Percentiles rank a stretch among this genome's conserved stretches.
phyloP scores from a whole-genome alignment of 64 coral and sea anemone species.

The Stylophora pistillata region DNA sequence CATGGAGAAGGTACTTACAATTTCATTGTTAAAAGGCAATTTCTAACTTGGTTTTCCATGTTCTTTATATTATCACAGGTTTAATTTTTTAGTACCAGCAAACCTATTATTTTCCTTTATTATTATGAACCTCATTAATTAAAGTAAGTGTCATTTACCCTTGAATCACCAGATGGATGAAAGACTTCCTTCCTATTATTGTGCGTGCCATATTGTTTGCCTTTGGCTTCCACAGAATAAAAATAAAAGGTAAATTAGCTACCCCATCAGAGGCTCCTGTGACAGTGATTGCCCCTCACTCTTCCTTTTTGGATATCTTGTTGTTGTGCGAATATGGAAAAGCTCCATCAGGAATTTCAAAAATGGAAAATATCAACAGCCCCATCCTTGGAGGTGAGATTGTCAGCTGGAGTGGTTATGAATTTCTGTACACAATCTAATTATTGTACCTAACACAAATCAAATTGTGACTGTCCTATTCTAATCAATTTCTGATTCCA shows the following conservation, averaged over 20 bases:
- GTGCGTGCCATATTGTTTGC: constrained; percentile 37
- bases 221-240: constrained; percentile 37
- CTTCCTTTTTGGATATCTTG: constrained; percentile 59
- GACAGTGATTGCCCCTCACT: constrained; percentile 57
- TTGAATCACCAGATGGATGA: constrained; percentile 29
- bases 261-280: constrained; percentile 40
- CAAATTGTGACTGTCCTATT: too few relatives aligned
- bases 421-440: too few relatives aligned
- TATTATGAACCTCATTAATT: neutral
- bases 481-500: too few relatives aligned
- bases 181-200: constrained; percentile 12
- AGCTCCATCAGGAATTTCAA: constrained; percentile 54
- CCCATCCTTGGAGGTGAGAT: constrained; percentile 40
- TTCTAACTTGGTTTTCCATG: too few relatives aligned
- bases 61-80: too few relatives aligned
- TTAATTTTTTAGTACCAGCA: too few relatives aligned
- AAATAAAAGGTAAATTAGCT: constrained; percentile 55
- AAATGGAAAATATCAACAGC: constrained; percentile 54
- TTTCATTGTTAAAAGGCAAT: neutral
- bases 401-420: too few relatives aligned
- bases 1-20: constrained; percentile 54
- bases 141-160: neutral
- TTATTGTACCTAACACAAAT: too few relatives aligned
- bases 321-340: constrained; percentile 35
- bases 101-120: too few relatives aligned